Evolutionary conservation across 2,797 vertebrate species (phyloP).

Genomic region (Apogon hyalosoma): DNA sequence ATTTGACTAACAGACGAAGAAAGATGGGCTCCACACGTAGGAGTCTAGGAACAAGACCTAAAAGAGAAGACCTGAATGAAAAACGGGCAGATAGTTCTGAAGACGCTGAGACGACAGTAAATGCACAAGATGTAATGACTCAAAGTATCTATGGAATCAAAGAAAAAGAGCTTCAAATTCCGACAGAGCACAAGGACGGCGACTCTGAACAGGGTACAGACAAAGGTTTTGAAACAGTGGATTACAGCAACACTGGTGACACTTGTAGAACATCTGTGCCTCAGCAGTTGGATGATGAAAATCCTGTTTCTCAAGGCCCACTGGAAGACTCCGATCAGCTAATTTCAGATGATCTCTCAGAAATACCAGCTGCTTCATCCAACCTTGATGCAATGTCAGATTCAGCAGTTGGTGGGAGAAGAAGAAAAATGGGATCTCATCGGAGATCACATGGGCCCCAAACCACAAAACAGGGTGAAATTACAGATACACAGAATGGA

Average conservation of each 20-base stretch:
- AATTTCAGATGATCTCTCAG: conserved; percentile 15
- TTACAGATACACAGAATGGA: conserved; percentile 2
- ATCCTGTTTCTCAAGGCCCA: conserved; percentile 15
- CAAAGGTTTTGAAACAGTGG: conserved; percentile 33
- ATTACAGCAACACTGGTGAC: conserved; percentile 20
- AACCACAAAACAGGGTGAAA: conserved; percentile 16
- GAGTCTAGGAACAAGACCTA: conserved; percentile 44
- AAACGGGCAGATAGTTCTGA: conserved; percentile 35
- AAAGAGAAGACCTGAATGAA: conserved; percentile 37
- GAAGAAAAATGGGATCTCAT: conserved; percentile 75
- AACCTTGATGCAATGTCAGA: conserved; percentile 37
- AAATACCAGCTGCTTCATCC: conserved; percentile 14
- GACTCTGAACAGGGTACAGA: conserved; percentile 23
- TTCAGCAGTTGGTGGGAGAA: conserved; percentile 47
- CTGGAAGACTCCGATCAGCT: conserved; percentile 14
- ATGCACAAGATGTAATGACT: conserved; percentile 7
- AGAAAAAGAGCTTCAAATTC: conserved; percentile 22
- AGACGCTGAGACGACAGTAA: conserved; percentile 11
- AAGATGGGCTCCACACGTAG: conserved; percentile 71
- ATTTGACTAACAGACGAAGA: conserved; percentile 47
- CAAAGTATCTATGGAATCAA: background rate
- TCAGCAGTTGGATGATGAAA: conserved; percentile 28
- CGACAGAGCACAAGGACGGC: conserved; percentile 9
- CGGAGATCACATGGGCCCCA: conserved; percentile 54
- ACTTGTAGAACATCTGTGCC: conserved; percentile 2